Percentiles rank a stretch among this genome's conserved stretches.
Conservation (phyloP, 1,140 invertebrate species). For the Belonocnema kinseyi region DNA sequence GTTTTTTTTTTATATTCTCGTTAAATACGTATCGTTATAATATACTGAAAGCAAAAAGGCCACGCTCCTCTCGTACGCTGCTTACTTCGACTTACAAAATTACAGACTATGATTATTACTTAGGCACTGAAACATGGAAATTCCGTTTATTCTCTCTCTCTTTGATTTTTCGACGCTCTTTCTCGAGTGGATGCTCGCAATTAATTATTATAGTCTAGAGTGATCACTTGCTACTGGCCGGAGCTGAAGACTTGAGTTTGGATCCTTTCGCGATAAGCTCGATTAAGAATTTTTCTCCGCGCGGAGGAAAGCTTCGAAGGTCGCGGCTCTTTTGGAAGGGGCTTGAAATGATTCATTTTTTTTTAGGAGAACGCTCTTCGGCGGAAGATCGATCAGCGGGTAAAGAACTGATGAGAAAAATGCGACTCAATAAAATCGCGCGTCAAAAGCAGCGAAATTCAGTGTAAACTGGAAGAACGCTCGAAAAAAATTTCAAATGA, state of each 20-base stretch:
- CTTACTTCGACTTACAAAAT: constrained; percentile 25
- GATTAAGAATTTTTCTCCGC: neutral
- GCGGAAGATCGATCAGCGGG: constrained; percentile 11
- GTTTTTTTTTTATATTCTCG: constrained; percentile 22
- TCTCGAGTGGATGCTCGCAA: neutral
- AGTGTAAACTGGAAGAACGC: constrained; percentile 18
- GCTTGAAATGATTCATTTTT: neutral
- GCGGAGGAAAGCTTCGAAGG: neutral
- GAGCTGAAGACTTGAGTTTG: constrained; percentile 27
- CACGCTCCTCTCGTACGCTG: constrained; percentile 35
- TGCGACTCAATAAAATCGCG: constrained; percentile 26
- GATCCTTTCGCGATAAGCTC: neutral
- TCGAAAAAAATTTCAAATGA: constrained; percentile 6
- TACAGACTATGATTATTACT: constrained; percentile 41
- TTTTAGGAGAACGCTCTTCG: constrained; percentile 11
- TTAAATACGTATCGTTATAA: constrained; percentile 27
- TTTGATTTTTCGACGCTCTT: neutral
- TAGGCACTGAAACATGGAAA: constrained; percentile 56
- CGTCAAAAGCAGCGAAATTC: constrained; percentile 1
- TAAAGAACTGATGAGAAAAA: constrained; percentile 13
- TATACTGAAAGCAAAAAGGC: constrained; percentile 39
- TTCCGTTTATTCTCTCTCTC: constrained; percentile 41
- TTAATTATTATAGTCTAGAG: too few relatives aligned
- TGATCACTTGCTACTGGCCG: constrained; percentile 41
- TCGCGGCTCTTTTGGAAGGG: constrained; percentile 20